A percentile compares a stretch with the other conserved stretches of the same genome.
Conservation (phyloP, 2,888 invertebrate species). For the Taphrorychus bicolor region DNA sequence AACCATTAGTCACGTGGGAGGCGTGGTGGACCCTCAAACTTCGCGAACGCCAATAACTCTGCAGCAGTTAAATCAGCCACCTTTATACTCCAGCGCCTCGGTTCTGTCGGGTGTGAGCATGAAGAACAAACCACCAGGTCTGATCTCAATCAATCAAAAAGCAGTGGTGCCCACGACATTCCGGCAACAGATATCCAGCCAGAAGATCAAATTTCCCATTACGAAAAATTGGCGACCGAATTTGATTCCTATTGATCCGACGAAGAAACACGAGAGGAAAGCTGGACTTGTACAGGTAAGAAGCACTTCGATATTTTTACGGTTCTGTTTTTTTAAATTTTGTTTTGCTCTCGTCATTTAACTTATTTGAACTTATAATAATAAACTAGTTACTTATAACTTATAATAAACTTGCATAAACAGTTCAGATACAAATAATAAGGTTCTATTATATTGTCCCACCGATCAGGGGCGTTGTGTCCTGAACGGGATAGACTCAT, state of each 20-base stretch:
- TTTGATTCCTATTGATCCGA: slow-evolving; percentile 68
- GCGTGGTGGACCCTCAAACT: neutral
- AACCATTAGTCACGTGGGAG: slow-evolving; percentile 32
- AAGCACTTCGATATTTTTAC: too few relatives aligned
- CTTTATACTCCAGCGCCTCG: slow-evolving; percentile 45
- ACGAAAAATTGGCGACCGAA: slow-evolving; percentile 77
- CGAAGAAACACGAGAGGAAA: slow-evolving; percentile 53
- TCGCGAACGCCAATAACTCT: slow-evolving; percentile 53
- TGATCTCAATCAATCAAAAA: slow-evolving; percentile 56
- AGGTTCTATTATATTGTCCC: too few relatives aligned
- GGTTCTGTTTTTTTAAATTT: too few relatives aligned
- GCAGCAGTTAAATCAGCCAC: slow-evolving; percentile 54
- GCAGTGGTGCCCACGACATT: neutral
- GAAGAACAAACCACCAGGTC: slow-evolving; percentile 52
- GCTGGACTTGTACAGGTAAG: slow-evolving; percentile 69
- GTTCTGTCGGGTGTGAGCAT: slow-evolving; percentile 32
- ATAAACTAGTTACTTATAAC: too few relatives aligned
- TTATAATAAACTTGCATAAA: too few relatives aligned
- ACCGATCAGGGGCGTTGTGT: too few relatives aligned
- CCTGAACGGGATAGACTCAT: too few relatives aligned
- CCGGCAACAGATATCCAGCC: slow-evolving; percentile 53
- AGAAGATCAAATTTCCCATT: slow-evolving; percentile 61
- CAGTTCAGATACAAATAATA: too few relatives aligned
- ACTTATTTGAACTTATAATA: too few relatives aligned
- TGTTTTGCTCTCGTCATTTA: too few relatives aligned